Base-by-base conservation (phyloP, 2,888 invertebrate species). In the Prosopocoilus inquinatus region DNA sequence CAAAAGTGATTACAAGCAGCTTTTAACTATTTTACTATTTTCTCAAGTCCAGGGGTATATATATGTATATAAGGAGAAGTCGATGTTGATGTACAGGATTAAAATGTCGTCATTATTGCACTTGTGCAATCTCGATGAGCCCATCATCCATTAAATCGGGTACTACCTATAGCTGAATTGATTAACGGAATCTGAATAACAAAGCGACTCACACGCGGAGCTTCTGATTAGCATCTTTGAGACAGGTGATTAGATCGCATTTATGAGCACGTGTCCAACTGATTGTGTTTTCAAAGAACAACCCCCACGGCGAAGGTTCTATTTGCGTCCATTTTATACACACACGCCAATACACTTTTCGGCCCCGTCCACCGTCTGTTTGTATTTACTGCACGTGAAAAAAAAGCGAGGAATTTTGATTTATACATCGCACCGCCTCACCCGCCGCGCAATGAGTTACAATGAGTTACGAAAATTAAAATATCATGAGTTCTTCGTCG, bases 211-310 rank as follows among this genome's bases (percentile, higher is more conserved):
- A 39, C 50, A 63, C 63, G 63, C 61, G 52, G 61, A 52, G 61
- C 50, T 57, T 57, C 53, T 59, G 60, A 61, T 63, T 63, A 61
- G 61, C 57, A 63, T 59, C 61, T 63, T 63, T 57, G 58, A 54
- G 58, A 59, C 58, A 50, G 50, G 50, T 50, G 45, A 46, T 51
- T 51, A 51, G 36, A 51, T 51, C 33, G 9, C 57, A 58, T 60
- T 60, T 55, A 60, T 61, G 59, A 63, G 61, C 59, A 59, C 50
- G 61, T 60, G 61, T 63, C 48, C 20, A 46, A 49, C 43, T 55
- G 53, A 53, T 53, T 57, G 54, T 47, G 43, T 46, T 57, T 55
- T 55, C 51, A 51, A 49, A 52, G 47, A 47, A 47, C 35, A 45
- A 53, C 46, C 47, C 46, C 48, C 48, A 39, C 57, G 43, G 44